Percentiles rank a stretch among this genome's conserved stretches.
phyloP scores from a whole-genome alignment of 2,113 vertebrate genomes.

The Bufo bufo region DNA sequence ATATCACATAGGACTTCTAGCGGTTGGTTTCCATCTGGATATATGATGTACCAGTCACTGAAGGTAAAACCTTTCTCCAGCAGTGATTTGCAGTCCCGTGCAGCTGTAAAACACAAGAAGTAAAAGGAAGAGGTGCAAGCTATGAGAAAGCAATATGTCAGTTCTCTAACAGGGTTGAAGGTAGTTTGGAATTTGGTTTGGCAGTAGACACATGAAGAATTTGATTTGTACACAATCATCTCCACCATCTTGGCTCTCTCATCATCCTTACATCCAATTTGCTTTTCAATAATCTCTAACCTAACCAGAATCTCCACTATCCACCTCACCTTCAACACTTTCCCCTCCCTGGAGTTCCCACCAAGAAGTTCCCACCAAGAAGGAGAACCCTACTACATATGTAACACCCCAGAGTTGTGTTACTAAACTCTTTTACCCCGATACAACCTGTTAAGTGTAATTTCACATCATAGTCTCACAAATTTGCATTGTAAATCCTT shows the following conservation, averaged over 20 bases:
- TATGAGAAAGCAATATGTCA: neutral
- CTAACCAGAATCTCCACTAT: no score
- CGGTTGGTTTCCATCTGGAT: neutral
- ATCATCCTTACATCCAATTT: neutral
- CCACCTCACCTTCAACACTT: no score
- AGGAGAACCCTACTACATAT: no score
- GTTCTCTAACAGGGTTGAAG: neutral
- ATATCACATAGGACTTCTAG: constrained; percentile 40
- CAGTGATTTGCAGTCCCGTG: constrained; percentile 9
- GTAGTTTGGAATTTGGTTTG: neutral
- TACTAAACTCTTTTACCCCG: no score
- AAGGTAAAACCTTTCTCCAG: constrained; percentile 3
- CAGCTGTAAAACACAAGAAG: constrained; percentile 11
- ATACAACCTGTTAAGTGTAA: no score
- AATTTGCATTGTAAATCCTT: no score
- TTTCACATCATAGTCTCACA: no score
- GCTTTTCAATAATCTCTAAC: neutral
- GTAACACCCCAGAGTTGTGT: no score
- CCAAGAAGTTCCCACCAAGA: no score
- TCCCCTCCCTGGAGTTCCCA: no score
- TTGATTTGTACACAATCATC: neutral
- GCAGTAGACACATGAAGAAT: neutral
- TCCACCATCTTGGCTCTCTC: neutral
- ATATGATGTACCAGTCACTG: constrained; percentile 36
- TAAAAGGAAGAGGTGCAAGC: neutral